Evolutionary conservation across 2,888 invertebrate species (phyloP).

Genomic region (Danaus chrysippus): DNA sequence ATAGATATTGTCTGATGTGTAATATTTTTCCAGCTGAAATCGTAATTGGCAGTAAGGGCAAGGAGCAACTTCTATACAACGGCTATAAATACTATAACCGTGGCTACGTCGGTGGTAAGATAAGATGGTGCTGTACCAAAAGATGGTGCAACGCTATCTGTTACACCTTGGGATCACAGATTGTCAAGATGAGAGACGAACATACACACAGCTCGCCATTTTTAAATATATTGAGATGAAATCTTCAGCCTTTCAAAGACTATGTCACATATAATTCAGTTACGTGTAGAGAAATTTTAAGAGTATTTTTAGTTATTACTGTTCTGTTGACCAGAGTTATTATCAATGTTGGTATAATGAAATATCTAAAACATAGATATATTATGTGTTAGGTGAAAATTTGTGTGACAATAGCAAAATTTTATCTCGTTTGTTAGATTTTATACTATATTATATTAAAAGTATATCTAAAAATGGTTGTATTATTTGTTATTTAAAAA

Average conservation of each 20-base stretch:
- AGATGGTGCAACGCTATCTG: conserved; percentile 36
- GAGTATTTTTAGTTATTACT: too few relatives aligned
- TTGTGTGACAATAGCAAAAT: too few relatives aligned
- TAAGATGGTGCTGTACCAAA: conserved; percentile 42
- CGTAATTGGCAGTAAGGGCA: conserved; percentile 35
- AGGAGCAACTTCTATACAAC: conserved; percentile 37
- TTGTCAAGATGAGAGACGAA: conserved; percentile 19
- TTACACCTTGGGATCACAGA: conserved; percentile 33
- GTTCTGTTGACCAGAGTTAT: too few relatives aligned
- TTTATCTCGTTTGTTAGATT: too few relatives aligned
- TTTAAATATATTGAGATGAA: background rate
- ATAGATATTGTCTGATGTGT: background rate
- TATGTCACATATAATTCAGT: background rate
- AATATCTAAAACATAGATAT: too few relatives aligned
- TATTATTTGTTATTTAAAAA: too few relatives aligned
- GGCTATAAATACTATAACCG: conserved; percentile 43
- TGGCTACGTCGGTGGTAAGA: conserved; percentile 23
- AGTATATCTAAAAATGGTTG: too few relatives aligned
- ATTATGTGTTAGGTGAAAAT: too few relatives aligned
- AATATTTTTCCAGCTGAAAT: conserved; percentile 35
- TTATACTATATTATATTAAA: too few relatives aligned
- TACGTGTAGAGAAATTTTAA: too few relatives aligned
- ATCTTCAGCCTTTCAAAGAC: background rate
- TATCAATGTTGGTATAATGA: too few relatives aligned
- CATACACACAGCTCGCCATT: conserved; percentile 16